A percentile compares a stretch with the other conserved stretches of the same genome.
Evolutionary conservation across 2,888 invertebrate species (phyloP).

Genomic region (Caenorhabditis imperialis): DNA sequence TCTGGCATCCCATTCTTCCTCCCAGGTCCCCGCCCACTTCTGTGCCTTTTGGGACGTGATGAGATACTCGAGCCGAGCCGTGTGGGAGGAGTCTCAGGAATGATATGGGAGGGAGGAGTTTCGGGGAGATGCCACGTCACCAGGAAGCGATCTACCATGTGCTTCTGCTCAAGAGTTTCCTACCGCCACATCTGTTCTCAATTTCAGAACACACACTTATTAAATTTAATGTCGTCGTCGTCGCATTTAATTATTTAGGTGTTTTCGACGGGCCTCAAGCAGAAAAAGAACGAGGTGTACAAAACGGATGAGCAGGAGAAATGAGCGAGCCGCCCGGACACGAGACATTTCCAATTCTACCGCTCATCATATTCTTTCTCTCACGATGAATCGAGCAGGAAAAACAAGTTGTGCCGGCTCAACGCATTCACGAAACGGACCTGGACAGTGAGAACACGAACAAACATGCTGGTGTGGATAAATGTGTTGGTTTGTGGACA

Average conservation of each 20-base stretch:
- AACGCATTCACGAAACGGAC: slow-evolving; percentile 3
- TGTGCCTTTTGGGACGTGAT: slow-evolving; percentile 45
- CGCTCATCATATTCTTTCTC: slow-evolving; percentile 28
- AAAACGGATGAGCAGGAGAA: slow-evolving; percentile 24
- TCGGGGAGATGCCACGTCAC: slow-evolving; percentile 23
- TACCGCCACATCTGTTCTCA: slow-evolving; percentile 42
- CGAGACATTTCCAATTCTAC: slow-evolving; percentile 22
- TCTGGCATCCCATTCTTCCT: slow-evolving; percentile 28
- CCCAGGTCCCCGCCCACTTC: slow-evolving; percentile 32
- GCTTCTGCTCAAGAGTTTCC: slow-evolving; percentile 36
- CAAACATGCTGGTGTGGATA: slow-evolving; percentile 5
- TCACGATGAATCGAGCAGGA: slow-evolving; percentile 15
- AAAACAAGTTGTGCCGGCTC: slow-evolving; percentile 21
- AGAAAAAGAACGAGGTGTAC: slow-evolving; percentile 32
- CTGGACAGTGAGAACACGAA: background rate
- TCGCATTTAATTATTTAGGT: slow-evolving; percentile 55
- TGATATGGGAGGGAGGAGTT: slow-evolving; percentile 14
- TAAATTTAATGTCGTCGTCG: slow-evolving; percentile 52
- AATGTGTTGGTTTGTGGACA: slow-evolving; percentile 11
- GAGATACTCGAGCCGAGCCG: slow-evolving; percentile 23
- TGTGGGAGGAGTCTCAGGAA: slow-evolving; percentile 26
- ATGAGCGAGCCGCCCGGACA: slow-evolving; percentile 3
- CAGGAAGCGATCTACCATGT: slow-evolving; percentile 15
- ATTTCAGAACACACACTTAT: slow-evolving; percentile 54
- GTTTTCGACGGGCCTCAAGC: slow-evolving; percentile 31